Conservation (phyloP, 2,113 vertebrate genomes). For the Peucedramus taeniatus region DNA sequence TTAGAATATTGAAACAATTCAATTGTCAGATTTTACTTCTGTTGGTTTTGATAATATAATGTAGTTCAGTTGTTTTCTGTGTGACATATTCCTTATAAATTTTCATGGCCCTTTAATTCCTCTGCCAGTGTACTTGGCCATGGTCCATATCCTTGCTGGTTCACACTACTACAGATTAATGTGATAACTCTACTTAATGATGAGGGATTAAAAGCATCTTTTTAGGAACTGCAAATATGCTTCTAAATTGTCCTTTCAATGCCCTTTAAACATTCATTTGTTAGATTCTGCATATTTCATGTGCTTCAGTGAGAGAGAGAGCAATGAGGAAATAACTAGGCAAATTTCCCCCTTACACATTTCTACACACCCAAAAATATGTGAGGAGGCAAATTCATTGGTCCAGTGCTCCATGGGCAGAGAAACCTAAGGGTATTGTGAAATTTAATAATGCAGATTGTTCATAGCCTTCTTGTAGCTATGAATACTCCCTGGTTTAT, state of each 20-base stretch:
- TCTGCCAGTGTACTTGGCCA: not conserved
- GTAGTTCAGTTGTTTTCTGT: not conserved
- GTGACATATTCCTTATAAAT: not conserved
- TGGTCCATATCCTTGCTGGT: not conserved
- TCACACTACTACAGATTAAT: not conserved
- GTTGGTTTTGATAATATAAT: not conserved
- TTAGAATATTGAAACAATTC: not conserved
- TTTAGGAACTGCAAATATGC: not conserved
- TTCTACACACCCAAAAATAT: not conserved
- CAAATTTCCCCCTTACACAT: not conserved
- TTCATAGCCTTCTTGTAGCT: not conserved
- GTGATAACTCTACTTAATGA: not conserved
- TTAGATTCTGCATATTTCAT: not conserved
- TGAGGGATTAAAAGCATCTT: slow-evolving; percentile 30
- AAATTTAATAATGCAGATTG: not conserved
- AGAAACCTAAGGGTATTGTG: not conserved
- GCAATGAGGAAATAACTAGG: not conserved
- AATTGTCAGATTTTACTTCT: not conserved
- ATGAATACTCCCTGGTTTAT: not conserved
- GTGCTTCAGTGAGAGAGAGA: not conserved
- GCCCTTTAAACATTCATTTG: not conserved
- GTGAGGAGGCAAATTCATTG: not conserved
- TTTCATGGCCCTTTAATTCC: not conserved
- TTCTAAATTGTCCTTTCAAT: not conserved
- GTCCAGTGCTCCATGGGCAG: not conserved